Percentiles rank a stretch among this genome's conserved stretches.
Evolutionary conservation across 35 echinoderm and acorn worm genomes (phyloP).

Genomic region (Hemicentrotus pulcherrimus): DNA sequence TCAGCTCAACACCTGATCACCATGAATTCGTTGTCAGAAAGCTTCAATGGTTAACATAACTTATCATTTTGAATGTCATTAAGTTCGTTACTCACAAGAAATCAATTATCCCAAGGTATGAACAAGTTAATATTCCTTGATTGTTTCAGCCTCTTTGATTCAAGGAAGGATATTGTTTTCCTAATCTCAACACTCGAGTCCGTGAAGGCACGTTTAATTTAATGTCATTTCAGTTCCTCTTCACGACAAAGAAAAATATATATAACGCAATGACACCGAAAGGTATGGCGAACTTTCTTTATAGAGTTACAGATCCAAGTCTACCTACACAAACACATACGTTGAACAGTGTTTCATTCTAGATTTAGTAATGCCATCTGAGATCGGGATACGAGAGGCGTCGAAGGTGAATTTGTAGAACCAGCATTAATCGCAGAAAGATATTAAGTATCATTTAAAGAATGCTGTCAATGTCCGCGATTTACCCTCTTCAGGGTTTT

Average conservation of each 20-base stretch:
- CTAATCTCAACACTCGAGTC: neutral
- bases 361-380: neutral
- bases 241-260: neutral
- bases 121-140: neutral
- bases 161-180: neutral
- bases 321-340: neutral
- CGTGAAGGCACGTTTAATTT: neutral
- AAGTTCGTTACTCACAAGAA: neutral
- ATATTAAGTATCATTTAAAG: neutral
- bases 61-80: neutral
- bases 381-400: neutral
- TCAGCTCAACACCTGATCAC: neutral
- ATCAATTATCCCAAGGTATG: no score
- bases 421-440: neutral
- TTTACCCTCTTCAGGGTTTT: neutral
- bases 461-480: neutral
- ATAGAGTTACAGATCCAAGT: neutral
- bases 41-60: neutral
- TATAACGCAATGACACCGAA: neutral
- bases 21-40: neutral
- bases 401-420: neutral
- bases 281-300: neutral
- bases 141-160: neutral
- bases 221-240: neutral
- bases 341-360: neutral